Base-by-base conservation (phyloP, 2,888 invertebrate species). In the Nephrotoma appendiculata region DNA sequence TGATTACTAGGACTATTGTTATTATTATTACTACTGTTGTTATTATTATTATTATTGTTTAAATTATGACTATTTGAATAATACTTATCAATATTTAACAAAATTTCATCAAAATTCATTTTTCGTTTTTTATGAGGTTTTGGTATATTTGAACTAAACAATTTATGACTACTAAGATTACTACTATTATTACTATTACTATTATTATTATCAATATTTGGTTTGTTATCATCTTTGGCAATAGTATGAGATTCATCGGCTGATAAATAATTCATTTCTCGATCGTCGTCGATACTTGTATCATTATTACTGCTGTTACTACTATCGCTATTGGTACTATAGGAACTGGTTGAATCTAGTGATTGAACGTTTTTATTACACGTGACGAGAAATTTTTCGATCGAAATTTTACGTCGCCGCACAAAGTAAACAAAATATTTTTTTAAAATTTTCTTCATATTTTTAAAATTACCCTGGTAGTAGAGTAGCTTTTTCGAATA, bases 81-180 rank as follows among this genome's bases (percentile, higher is more conserved):
- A 48, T 83, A 86, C 41, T 87, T 86, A 42, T 87, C 86, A 44
- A 87, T 87, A 71, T 86, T 86, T 57, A 87, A 85, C 12, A 87
- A 86, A 42, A 86, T 87, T 83, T 87, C 87, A 42, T 87, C 87
- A 86, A 87, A 87, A 83, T 71, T 87, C 44, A 87, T 41, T 86
- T 86, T 86, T n/a, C 86, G 83, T 57, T 86, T 86, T 48, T 83
- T 86, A 44, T 84, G 48, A 42, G 42, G 85, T 86, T 85, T 84
- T 84, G 43, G 43, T 84, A 42, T 84, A 84, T 84, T 43, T 42
- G 41, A n/a, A 84, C 41, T 84, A 84, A 3, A 71, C 19, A 31
- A 19, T 71, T 31, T 71, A 31, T 71, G 71, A 71, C 71, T 84
- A 42, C 15, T 84, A 43, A 7, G 41, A 84, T 42, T 84, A 84